These are phyloP conservation scores for Nannoperca obscura DNA, from an alignment of 2,797 vertebrate species.

Conservation along the genomic window DNA sequence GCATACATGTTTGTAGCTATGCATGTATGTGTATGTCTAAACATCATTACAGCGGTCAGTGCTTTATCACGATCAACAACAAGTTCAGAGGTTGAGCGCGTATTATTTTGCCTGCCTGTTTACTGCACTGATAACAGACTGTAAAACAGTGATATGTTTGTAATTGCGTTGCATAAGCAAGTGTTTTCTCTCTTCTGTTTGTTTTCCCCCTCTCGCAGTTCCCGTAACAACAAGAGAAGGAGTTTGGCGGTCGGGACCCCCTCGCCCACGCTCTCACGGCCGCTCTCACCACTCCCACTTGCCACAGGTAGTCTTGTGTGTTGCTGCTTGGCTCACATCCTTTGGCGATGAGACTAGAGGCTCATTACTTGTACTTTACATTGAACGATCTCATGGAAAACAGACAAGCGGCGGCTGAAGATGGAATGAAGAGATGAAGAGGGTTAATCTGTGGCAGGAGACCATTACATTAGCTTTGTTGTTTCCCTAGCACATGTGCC, in stretches of 20 bases:
- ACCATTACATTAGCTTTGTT: slow-evolving; percentile 13
- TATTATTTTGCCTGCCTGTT: slow-evolving; percentile 18
- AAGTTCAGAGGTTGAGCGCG: not conserved
- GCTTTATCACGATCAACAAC: slow-evolving; percentile 19
- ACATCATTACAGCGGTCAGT: slow-evolving; percentile 16
- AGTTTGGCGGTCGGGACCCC: slow-evolving; percentile 92
- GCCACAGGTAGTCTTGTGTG: slow-evolving; percentile 86
- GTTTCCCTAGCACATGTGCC: slow-evolving; percentile 7
- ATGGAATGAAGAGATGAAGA: slow-evolving; percentile 1
- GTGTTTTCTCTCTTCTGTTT: slow-evolving; percentile 32
- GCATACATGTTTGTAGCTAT: slow-evolving; percentile 28
- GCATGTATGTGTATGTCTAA: slow-evolving; percentile 11
- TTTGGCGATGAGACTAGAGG: slow-evolving; percentile 6
- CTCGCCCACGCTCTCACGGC: slow-evolving; percentile 93
- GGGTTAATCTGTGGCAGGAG: slow-evolving; percentile 14
- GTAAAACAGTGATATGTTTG: slow-evolving; percentile 25
- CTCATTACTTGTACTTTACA: slow-evolving; percentile 6
- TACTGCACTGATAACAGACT: slow-evolving; percentile 31
- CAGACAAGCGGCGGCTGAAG: slow-evolving; percentile 6
- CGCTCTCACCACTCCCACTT: slow-evolving; percentile 92
- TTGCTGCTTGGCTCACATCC: not conserved
- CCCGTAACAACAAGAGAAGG: slow-evolving; percentile 93
- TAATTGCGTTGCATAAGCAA: slow-evolving; percentile 24
- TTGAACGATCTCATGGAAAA: slow-evolving; percentile 6
- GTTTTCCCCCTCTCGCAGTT: slow-evolving; percentile 77